Percentiles rank a stretch among this genome's conserved stretches.
Conservation (phyloP, 2,888 invertebrate species). For the Smittia aterrima region DNA sequence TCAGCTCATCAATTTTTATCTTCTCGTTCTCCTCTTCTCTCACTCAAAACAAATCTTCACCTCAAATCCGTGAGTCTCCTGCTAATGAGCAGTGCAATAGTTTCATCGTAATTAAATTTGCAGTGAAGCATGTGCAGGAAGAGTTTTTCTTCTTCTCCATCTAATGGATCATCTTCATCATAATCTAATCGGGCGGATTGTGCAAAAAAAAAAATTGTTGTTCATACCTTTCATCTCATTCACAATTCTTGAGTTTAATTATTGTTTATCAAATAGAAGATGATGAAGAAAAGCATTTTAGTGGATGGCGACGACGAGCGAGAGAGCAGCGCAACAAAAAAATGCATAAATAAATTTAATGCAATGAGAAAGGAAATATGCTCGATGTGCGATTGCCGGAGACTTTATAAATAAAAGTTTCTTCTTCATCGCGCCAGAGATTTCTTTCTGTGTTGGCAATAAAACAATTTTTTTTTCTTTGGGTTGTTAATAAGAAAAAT, state of each 20-base stretch:
- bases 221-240: conserved; percentile 2
- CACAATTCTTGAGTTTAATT: conserved; percentile 21
- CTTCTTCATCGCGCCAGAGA: conserved; percentile 7
- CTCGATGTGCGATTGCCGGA: not conserved
- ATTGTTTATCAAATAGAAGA: conserved; percentile 25
- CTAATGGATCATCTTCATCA: conserved; percentile 33
- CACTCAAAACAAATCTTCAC: conserved; percentile 6
- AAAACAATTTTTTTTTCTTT: conserved; percentile 8
- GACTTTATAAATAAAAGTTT: conserved; percentile 22
- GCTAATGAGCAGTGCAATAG: not conserved
- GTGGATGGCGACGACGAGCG: not conserved
- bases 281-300: not conserved
- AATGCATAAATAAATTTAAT: conserved; percentile 34
- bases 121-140: not conserved
- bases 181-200: conserved; percentile 26
- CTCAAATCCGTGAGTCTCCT: not conserved
- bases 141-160: too few relatives aligned
- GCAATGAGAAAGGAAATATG: conserved; percentile 15
- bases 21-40: too few relatives aligned
- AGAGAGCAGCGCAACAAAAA: not conserved
- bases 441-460: conserved; percentile 1
- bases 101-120: conserved; percentile 19
- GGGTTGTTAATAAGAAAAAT: conserved; percentile 14
- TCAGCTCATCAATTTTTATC: not conserved
- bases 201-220: not conserved